Evolutionary conservation across 2,797 vertebrate genomes (phyloP), one percentile per base, ranked within the genome.

Genomic region (Sebastes nivosus): DNA sequence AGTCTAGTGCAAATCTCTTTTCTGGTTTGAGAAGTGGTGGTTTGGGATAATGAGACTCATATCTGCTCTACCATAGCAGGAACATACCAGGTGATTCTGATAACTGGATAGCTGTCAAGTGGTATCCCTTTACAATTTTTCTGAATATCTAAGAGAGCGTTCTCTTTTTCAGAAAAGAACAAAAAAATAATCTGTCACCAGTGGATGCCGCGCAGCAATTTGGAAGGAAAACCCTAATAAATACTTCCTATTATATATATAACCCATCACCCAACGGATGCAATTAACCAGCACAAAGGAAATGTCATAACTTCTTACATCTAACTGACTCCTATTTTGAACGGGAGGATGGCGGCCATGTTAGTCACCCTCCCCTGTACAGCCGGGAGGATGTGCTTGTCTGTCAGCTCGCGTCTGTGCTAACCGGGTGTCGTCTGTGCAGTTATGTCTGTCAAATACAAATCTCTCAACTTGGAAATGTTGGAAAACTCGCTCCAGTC

Each of bases 401-500:
- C 72, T 86, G 75, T 88, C 83, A 84, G 77, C 74, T 88, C 87
- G 89, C 34, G 63, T 89, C 85, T 90, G 84, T 84, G 87, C 91
- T 92, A 87, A 91, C 67, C 46, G 18, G 76, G 84, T 86, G 89
- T 89, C 61, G 79, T 88, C 92, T 92, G 94, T 94, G 94, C 94
- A 92, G 93, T 94, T 93, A 87, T 91, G 93, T 94, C 92, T 94
- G 91, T 95, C 93, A 91, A 93, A 93, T 92, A 91, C 85, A 36
- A 36, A 91, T 90, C 86, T 91, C 92, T 94, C 92, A 93, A 91
- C 92, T 93, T 93, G 92, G 92, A 95, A 95, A 96, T 93, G 92
- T 95, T 93, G 93, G 88, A 95, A 95, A 95, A 93, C 96, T 98
- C 96, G 96, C 97, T 96, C 97, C 97, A 97, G 97, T 98, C 98